Percentiles rank a stretch among this genome's conserved stretches.
These are phyloP conservation scores for Physocephala rufipes DNA, from an alignment of 2,888 invertebrate genomes.

Conservation along the genomic window DNA sequence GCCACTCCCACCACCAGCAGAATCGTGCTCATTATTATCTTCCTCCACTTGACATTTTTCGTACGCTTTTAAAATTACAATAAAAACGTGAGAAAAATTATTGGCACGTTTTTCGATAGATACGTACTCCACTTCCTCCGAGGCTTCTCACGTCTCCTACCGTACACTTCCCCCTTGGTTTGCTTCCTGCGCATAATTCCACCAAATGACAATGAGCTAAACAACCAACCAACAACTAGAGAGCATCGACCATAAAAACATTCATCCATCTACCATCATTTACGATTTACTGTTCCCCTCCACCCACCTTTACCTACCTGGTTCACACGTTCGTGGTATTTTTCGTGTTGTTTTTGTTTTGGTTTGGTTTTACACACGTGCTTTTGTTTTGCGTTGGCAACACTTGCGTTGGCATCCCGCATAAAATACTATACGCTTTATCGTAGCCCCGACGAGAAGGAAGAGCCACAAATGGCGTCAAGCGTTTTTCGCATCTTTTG, in stretches of 20 bases:
- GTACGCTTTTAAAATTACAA: conserved; percentile 54
- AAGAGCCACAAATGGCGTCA: conserved; percentile 31
- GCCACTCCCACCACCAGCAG: no score
- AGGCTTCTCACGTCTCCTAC: neutral
- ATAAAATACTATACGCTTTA: conserved; percentile 2
- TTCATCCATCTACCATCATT: neutral
- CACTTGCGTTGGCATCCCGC: conserved; percentile 6
- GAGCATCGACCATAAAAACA: neutral
- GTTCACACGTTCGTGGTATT: neutral
- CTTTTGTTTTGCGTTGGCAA: conserved; percentile 35
- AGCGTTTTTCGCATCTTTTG: conserved; percentile 26
- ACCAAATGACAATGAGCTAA: neutral
- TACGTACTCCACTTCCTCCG: neutral
- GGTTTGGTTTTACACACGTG: conserved; percentile 47
- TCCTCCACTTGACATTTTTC: conserved; percentile 53
- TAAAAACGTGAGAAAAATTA: conserved; percentile 65
- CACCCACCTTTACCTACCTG: neutral
- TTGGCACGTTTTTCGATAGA: conserved; percentile 51
- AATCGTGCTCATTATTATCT: conserved; percentile 51
- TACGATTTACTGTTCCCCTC: neutral
- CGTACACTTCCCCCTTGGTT: neutral
- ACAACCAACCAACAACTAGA: neutral
- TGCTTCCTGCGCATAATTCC: neutral
- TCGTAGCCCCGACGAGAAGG: neutral
- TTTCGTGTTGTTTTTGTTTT: conserved; percentile 46